A percentile compares a stretch with the other conserved stretches of the same genome.
phyloP scores from a whole-genome alignment of 1,140 invertebrate genomes.

The Drosophila nasuta region DNA sequence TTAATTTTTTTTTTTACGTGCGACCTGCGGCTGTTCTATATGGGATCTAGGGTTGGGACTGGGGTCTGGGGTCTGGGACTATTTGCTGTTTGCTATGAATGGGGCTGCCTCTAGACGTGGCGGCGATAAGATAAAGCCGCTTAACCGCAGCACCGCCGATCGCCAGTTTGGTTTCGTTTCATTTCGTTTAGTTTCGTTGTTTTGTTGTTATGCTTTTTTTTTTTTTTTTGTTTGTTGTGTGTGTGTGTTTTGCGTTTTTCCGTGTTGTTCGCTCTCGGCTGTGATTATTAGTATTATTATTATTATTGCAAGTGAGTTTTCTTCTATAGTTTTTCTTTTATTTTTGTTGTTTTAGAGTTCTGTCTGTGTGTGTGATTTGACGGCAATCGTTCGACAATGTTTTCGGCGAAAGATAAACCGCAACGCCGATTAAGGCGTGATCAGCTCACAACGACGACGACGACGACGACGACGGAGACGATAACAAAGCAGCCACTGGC shows the following conservation, averaged over 20 bases:
- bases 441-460: constrained; percentile 19
- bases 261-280: background rate
- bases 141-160: constrained; percentile 27
- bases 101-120: constrained; percentile 17
- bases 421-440: constrained; percentile 11
- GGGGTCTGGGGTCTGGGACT: constrained; percentile 8
- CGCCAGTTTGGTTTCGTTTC: constrained; percentile 16
- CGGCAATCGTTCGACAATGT: constrained; percentile 5
- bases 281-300: background rate
- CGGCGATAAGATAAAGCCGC: constrained; percentile 47
- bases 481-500: constrained; percentile 25
- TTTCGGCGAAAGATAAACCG: constrained; percentile 29
- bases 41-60: constrained; percentile 9
- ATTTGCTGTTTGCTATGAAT: background rate
- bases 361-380: background rate
- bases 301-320: constrained; percentile 9
- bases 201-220: background rate
- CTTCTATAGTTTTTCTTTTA: constrained; percentile 11
- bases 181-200: background rate
- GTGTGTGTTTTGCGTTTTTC: constrained; percentile 12
- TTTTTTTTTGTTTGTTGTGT: constrained; percentile 6
- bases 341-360: background rate
- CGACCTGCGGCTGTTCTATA: constrained; percentile 19
- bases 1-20: background rate
- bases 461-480: constrained; percentile 20